Conservation (phyloP, 2,797 vertebrate species). For the Gymnopithys bicolor region DNA sequence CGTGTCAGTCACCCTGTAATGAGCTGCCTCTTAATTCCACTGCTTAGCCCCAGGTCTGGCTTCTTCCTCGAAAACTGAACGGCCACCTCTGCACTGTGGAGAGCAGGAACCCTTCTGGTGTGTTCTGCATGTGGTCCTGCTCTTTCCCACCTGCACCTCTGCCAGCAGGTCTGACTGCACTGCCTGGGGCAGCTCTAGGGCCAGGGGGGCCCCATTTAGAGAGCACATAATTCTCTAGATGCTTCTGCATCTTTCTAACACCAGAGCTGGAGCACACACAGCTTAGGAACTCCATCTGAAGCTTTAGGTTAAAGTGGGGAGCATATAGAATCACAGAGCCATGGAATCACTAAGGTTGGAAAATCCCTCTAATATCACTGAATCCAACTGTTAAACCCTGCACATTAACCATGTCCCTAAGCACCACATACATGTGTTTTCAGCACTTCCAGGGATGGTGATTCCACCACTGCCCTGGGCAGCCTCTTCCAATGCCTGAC, state of each 20-base stretch:
- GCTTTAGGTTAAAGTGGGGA: not conserved
- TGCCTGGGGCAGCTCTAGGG: fast-evolving
- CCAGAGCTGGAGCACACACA: not conserved
- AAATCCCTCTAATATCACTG: not conserved
- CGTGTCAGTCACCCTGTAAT: not conserved
- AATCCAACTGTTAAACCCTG: fast-evolving
- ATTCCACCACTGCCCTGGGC: not conserved
- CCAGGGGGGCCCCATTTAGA: fast-evolving
- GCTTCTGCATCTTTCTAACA: not conserved
- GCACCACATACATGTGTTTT: not conserved
- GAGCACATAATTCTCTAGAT: fast-evolving
- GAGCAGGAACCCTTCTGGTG: not conserved
- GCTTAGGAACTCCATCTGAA: not conserved
- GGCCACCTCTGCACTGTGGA: fast-evolving
- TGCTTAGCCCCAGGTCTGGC: not conserved
- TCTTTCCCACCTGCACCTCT: not conserved
- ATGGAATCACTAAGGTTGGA: fast-evolving
- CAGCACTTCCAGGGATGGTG: too few relatives aligned
- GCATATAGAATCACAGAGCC: fast-evolving
- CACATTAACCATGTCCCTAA: not conserved
- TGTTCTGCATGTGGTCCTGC: fast-evolving
- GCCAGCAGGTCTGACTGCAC: not conserved
- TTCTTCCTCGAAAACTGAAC: not conserved
- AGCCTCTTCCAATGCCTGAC: not conserved
- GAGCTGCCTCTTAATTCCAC: not conserved